Base-by-base conservation (phyloP, 2,888 invertebrate species). In the Exephanes ischioxanthus region DNA sequence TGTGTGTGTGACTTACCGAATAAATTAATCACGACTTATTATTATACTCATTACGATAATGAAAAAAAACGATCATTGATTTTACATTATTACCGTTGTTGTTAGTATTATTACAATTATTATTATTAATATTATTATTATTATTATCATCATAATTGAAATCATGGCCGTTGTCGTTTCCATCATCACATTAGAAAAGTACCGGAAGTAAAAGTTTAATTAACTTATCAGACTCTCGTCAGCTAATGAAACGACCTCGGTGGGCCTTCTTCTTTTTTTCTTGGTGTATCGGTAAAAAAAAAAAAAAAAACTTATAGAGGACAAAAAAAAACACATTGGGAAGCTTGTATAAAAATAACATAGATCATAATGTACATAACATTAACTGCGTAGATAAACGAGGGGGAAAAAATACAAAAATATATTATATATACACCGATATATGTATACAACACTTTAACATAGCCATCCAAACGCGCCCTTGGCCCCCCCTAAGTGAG, bases 341-440 rank as follows among this genome's bases (percentile, higher is more conserved):
- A 86, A 86, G 90, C 90, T 88, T 91, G 91, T 91, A 91, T 90
- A 91, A 90, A 89, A 88, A 89, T 87, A 82, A 89, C 89, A 87
- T 90, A 89, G 87, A 90, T 80, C 80, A 86, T 89, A 89, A 88
- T 92, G 91, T 91, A 92, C 79, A 92, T 91, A 88, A 85, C 87
- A 80, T 90, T 90, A 88, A 89, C 89, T 87, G 82, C 84, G 87
- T 91, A 92, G 89, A 87, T 73, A 80, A 85, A 87, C 67, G 37
- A 63, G 63, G 61, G 82, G 85, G 71, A 72, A 73, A 45, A 85
- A 81, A 87, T 68, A 87, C 83, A 85, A 72, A 80, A 79, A 51
- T 53, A 80, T 70, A 83, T 58, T 79, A 72, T 76, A 84, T 78
- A 81, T 79, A 72, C 66, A 78, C 78, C 67, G 77, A 75, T 75